phyloP scores from a whole-genome alignment of 1,140 invertebrate species.

The Asbolus verrucosus region DNA sequence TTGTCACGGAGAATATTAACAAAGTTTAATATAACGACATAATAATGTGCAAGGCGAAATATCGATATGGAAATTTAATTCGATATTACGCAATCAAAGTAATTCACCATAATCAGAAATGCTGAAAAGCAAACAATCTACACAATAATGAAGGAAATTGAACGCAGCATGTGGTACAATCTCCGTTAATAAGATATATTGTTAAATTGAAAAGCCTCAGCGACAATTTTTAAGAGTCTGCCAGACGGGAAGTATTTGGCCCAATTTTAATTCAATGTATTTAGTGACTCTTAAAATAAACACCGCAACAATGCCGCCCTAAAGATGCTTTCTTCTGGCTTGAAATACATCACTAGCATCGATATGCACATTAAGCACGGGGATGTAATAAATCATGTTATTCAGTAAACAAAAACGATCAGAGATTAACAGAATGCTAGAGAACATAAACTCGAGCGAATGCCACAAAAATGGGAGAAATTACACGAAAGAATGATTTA shows the following conservation, averaged over 20 bases:
- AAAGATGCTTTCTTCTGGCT: neutral
- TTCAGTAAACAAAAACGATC: slow-evolving; percentile 9
- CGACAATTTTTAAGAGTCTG: slow-evolving; percentile 5
- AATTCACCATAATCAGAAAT: slow-evolving; percentile 33
- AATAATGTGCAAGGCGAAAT: slow-evolving; percentile 13
- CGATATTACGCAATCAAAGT: slow-evolving; percentile 32
- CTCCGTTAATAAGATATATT: slow-evolving; percentile 42
- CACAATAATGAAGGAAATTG: slow-evolving; percentile 43
- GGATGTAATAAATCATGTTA: slow-evolving; percentile 23
- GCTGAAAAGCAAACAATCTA: slow-evolving; percentile 35
- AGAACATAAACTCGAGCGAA: too few species aligned
- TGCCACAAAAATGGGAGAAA: neutral
- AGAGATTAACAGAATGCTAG: too few species aligned
- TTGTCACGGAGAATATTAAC: slow-evolving; percentile 12
- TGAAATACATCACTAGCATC: neutral
- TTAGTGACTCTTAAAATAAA: neutral
- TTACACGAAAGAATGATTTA: too few species aligned
- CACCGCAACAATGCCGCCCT: slow-evolving; percentile 6
- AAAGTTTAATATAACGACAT: slow-evolving; percentile 13
- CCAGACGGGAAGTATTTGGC: slow-evolving; percentile 28
- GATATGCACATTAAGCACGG: slow-evolving; percentile 19
- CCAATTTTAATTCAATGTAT: slow-evolving; percentile 10
- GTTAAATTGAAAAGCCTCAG: slow-evolving; percentile 34
- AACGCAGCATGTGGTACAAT: slow-evolving; percentile 40
- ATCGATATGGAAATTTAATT: slow-evolving; percentile 7